Evolutionary conservation across 1,140 invertebrate genomes (phyloP).

Genomic region (Whitmania pigra): DNA sequence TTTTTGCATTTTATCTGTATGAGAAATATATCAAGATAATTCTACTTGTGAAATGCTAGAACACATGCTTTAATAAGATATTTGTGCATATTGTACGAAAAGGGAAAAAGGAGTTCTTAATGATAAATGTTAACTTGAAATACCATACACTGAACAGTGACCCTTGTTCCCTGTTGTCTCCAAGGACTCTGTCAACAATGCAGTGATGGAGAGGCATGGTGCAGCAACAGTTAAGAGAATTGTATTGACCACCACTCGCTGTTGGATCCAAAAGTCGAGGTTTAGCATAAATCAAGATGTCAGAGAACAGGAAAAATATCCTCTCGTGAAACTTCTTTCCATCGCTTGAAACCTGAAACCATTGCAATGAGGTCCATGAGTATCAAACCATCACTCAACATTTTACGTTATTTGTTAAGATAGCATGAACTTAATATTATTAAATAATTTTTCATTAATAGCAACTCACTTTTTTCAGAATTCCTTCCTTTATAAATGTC

Average conservation of each 20-base stretch:
- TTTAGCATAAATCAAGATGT: constrained; percentile 43
- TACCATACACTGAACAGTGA: constrained; percentile 35
- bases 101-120: background rate
- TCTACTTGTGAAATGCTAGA: constrained; percentile 10
- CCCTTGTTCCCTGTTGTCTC: constrained; percentile 26
- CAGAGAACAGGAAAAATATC: constrained; percentile 44
- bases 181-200: constrained; percentile 36
- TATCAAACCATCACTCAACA: background rate
- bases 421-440: background rate
- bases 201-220: constrained; percentile 40
- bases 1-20: constrained; percentile 38
- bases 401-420: background rate
- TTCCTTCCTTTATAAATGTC: constrained; percentile 56
- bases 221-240: constrained; percentile 39
- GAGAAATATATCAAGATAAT: constrained; percentile 6
- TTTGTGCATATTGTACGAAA: background rate
- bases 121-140: background rate
- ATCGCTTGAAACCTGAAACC: constrained; percentile 39
- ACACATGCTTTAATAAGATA: background rate
- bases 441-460: background rate
- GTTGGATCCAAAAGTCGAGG: constrained; percentile 35
- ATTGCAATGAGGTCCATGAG: background rate
- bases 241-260: constrained; percentile 21
- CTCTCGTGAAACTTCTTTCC: constrained; percentile 36
- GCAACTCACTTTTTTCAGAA: constrained; percentile 50